phyloP scores from a whole-genome alignment of 2,797 vertebrate species.

The Poeciliopsis paucimaculata region DNA sequence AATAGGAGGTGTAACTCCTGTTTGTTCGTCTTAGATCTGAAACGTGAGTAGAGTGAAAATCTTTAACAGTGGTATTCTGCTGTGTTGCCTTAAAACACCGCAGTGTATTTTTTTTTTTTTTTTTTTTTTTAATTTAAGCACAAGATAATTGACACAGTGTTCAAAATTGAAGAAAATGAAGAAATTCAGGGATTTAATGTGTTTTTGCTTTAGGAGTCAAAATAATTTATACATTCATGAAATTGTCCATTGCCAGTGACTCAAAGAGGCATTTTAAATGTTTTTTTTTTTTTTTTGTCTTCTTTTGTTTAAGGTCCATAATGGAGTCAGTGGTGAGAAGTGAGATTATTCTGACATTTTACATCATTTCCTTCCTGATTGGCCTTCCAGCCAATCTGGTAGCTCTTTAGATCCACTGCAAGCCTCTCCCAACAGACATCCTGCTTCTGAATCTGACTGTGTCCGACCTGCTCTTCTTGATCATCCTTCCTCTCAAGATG shows the following conservation, averaged over 20 bases:
- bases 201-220: not conserved
- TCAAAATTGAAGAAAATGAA: not conserved
- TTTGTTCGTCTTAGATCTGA: not conserved
- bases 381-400: constrained; percentile 84
- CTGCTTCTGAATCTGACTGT: constrained; percentile 83
- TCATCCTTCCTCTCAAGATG: constrained; percentile 85
- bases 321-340: constrained; percentile 6
- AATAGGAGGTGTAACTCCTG: accelerated
- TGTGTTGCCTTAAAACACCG: too few relatives aligned
- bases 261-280: not conserved
- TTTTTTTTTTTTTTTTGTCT: not conserved
- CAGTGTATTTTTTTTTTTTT: too few relatives aligned
- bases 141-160: not conserved
- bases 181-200: not conserved
- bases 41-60: accelerated
- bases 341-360: constrained; percentile 67
- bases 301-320: constrained; percentile 21
- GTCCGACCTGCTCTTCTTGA: constrained; percentile 84
- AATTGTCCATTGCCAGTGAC: not conserved
- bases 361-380: constrained; percentile 78
- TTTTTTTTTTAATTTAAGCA: too few relatives aligned
- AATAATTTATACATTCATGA: not conserved
- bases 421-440: constrained; percentile 71
- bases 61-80: too few relatives aligned
- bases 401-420: constrained; percentile 73